phyloP scores from a whole-genome alignment of 2,888 invertebrate species.

The Acrobasis consociella region DNA sequence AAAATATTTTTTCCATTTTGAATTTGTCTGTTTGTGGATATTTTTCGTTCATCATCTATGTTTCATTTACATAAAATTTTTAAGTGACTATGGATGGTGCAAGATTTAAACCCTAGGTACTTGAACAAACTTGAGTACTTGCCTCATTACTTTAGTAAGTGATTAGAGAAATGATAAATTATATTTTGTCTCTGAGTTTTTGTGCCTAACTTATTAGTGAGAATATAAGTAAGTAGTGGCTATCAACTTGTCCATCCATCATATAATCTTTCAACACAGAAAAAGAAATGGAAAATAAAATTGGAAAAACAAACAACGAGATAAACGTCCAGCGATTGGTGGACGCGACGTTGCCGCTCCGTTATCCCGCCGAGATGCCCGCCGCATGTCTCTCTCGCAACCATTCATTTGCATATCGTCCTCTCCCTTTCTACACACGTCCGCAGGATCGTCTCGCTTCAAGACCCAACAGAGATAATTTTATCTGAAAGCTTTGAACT shows the following conservation, averaged over 20 bases:
- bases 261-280: constrained; percentile 36
- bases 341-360: constrained; percentile 77
- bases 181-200: too few relatives aligned
- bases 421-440: constrained; percentile 58
- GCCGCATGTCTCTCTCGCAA: constrained; percentile 49
- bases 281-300: constrained; percentile 54
- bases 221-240: not conserved
- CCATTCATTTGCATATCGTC: constrained; percentile 28
- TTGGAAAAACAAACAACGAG: constrained; percentile 61
- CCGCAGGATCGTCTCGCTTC: constrained; percentile 79
- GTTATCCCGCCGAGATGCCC: constrained; percentile 69
- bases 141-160: too few relatives aligned
- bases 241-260: constrained; percentile 34
- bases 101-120: not conserved
- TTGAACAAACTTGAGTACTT: not conserved
- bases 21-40: too few relatives aligned
- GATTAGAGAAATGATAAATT: too few relatives aligned
- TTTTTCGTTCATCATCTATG: too few relatives aligned
- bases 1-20: too few relatives aligned
- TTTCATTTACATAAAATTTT: too few relatives aligned
- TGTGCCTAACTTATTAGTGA: too few relatives aligned
- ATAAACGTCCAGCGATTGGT: constrained; percentile 73
- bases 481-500: constrained; percentile 71
- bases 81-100: too few relatives aligned
- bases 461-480: constrained; percentile 80